A percentile compares a stretch with the other conserved stretches of the same genome.
Evolutionary conservation across 2,888 invertebrate species (phyloP).

Genomic region (Drosophila helvetica): DNA sequence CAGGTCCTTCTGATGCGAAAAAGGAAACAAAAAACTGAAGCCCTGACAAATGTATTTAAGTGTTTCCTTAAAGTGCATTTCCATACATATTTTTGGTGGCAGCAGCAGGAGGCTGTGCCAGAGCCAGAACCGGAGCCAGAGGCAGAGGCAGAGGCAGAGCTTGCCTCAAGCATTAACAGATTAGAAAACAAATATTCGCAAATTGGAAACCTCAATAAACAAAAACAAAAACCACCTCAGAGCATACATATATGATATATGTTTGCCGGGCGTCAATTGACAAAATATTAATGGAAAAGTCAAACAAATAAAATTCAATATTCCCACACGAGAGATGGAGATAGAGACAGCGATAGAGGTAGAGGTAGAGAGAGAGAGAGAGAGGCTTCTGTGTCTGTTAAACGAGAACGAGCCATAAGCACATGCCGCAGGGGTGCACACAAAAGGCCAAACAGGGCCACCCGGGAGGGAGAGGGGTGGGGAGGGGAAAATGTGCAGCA

Average conservation of each 20-base stretch:
- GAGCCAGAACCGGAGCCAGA: too few species aligned
- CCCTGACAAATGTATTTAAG: slow-evolving; percentile 19
- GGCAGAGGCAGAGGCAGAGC: not conserved
- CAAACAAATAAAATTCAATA: slow-evolving; percentile 36
- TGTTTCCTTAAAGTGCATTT: not conserved
- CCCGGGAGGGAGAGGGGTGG: not conserved
- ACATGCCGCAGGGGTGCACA: slow-evolving; percentile 4
- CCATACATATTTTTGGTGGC: not conserved
- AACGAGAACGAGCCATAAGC: slow-evolving; percentile 10
- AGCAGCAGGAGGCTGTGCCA: not conserved
- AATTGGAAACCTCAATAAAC: slow-evolving; percentile 37
- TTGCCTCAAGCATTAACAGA: slow-evolving; percentile 16
- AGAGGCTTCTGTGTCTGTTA: not conserved
- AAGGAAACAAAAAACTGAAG: not conserved
- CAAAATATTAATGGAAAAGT: slow-evolving; percentile 47
- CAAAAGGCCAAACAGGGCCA: slow-evolving; percentile 11
- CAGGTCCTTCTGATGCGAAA: not conserved
- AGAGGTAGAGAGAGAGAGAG: not conserved
- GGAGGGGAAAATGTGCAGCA: not conserved
- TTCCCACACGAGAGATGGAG: not conserved
- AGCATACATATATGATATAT: not conserved
- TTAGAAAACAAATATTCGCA: slow-evolving; percentile 17
- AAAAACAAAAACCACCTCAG: slow-evolving; percentile 2
- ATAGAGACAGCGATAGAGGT: not conserved
- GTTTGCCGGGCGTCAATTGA: slow-evolving; percentile 30